Percentiles rank a stretch among this genome's conserved stretches.
Evolutionary conservation across 2,888 invertebrate species (phyloP).

Genomic region (Sicus ferrugineus): DNA sequence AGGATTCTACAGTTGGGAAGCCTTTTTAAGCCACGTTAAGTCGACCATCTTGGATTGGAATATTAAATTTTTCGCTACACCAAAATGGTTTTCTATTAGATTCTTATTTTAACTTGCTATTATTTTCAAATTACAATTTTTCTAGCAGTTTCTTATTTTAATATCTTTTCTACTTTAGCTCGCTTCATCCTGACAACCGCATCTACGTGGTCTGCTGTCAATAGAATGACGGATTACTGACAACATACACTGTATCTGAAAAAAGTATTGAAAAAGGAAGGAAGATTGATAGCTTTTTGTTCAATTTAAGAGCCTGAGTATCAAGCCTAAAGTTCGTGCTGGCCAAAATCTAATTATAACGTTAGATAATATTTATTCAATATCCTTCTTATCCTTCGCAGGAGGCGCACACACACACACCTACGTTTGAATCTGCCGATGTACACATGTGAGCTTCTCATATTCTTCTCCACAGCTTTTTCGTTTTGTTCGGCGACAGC

Average conservation of each 20-base stretch:
- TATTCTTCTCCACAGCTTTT: neutral
- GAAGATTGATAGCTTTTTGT: conserved; percentile 18
- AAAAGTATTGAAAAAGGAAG: neutral
- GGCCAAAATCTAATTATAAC: conserved; percentile 28
- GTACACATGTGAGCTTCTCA: conserved; percentile 5
- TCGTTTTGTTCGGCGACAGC: neutral
- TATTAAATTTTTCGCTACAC: no score
- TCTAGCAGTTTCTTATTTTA: no score
- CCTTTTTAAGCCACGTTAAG: no score
- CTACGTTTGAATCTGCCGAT: conserved; percentile 9
- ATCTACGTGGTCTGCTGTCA: no score
- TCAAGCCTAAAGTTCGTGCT: neutral
- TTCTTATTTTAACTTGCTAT: no score
- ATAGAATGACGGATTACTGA: conserved; percentile 10
- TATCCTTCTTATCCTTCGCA: conserved; percentile 35
- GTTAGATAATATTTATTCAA: conserved; percentile 27
- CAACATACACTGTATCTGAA: neutral
- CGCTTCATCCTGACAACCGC: no score
- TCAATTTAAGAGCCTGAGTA: neutral
- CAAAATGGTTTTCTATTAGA: no score
- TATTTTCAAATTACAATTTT: no score
- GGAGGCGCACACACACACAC: neutral
- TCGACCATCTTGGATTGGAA: no score
- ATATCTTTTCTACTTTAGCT: no score
- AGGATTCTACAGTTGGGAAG: no score